phyloP scores from a whole-genome alignment of 1,140 invertebrate species.

The Lepidurus couesii region DNA sequence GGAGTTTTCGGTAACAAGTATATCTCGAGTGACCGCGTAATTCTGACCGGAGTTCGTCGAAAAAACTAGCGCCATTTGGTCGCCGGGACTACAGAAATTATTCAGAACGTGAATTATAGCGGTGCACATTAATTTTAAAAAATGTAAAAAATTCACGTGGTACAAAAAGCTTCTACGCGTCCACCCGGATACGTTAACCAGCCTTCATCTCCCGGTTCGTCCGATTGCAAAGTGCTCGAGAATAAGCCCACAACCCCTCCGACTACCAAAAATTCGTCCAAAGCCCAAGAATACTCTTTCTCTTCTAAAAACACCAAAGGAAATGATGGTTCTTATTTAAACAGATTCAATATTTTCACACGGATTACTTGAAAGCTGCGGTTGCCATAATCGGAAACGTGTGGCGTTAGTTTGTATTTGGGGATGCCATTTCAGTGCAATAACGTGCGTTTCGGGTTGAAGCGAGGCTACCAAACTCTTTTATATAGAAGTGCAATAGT shows the following conservation, averaged over 20 bases:
- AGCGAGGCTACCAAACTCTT: constrained; percentile 45
- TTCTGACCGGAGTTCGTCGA: neutral
- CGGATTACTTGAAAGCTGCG: constrained; percentile 43
- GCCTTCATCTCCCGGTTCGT: neutral
- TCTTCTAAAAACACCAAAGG: neutral
- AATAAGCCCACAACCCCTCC: neutral
- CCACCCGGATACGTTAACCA: neutral
- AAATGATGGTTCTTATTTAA: neutral
- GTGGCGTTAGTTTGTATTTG: constrained; percentile 44
- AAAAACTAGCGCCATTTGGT: neutral
- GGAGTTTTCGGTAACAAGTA: neutral
- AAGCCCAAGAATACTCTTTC: neutral
- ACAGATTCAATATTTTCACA: neutral
- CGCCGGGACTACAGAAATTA: neutral
- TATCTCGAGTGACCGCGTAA: neutral
- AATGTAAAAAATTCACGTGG: neutral
- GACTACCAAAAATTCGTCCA: neutral
- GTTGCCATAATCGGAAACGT: constrained; percentile 49
- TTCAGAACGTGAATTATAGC: neutral
- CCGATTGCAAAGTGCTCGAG: neutral
- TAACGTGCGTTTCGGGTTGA: constrained; percentile 41
- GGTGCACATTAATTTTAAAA: neutral
- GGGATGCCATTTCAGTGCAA: constrained; percentile 38
- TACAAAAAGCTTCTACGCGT: neutral
- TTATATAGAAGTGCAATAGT: too few species aligned